Evolutionary conservation across 2,888 invertebrate species (phyloP).

Genomic region (Pantelozetes paolii): DNA sequence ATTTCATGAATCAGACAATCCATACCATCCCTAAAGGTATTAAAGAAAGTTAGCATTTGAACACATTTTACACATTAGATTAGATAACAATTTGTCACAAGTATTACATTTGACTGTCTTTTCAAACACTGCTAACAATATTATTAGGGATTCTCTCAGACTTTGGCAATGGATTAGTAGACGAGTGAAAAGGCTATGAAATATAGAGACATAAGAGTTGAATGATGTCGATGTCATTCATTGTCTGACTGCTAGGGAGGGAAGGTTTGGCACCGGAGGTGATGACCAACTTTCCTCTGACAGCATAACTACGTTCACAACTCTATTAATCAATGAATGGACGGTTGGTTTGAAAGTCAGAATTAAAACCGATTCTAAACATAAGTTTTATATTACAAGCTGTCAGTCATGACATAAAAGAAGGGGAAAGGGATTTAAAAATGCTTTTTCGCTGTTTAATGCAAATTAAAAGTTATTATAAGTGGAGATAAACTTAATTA

Average conservation of each 20-base stretch:
- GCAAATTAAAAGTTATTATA: conserved; percentile 1
- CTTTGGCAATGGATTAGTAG: background rate
- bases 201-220: conserved; percentile 12
- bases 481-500: background rate
- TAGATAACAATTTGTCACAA: background rate
- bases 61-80: background rate
- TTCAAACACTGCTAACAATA: background rate
- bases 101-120: background rate
- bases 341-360: conserved; percentile 1
- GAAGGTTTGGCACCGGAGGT: background rate
- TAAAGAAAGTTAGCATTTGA: background rate
- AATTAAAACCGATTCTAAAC: background rate
- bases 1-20: background rate
- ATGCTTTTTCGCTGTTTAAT: conserved; percentile 13
- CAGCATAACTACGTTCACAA: background rate
- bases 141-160: background rate
- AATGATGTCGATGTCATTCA: conserved; percentile 26
- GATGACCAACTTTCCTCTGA: conserved; percentile 6
- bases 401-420: background rate
- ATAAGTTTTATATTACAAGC: background rate
- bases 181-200: background rate
- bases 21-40: background rate
- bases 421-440: background rate
- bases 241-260: background rate
- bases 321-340: conserved; percentile 3